Evolutionary conservation across 2,797 vertebrate genomes (phyloP), one percentile per base, ranked within the genome.

Genomic region (Heteromormyrus szaboi): DNA sequence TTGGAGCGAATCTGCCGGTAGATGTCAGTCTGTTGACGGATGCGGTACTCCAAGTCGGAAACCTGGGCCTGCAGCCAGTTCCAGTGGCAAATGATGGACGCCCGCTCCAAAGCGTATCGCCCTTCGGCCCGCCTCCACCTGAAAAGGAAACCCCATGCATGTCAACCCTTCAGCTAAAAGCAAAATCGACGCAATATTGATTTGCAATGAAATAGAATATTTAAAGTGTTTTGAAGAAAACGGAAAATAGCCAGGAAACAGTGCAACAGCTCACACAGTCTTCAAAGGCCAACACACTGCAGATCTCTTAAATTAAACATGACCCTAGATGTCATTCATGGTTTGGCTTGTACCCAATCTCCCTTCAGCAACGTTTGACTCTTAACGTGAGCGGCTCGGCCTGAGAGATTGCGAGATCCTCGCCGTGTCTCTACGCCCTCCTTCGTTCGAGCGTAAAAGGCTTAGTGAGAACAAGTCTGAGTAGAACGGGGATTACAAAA

Each of bases 21-120:
- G 91, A 97, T 97, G 93, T 97, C 97, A 0, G 97, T 97, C 68
- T 97, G 97, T 91, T 97, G 97, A 25, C 97, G 96, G 93, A 97
- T 97, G 48, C 97, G 96, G 93, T 97, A 97, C 90, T 97, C 97
- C 94, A 97, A 94, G 94, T 97, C 97, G 0, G 97, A 97, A 89
- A 97, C 96, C 33, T 97, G 97, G 84, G 97, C 97, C 89, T 97
- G 97, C 83, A 97, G 96, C 97, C 97, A 97, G 91, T 97, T 97
- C 97, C 97, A 97, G 92, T 96, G 97, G 91, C 97, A 97, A 93
- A 97, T 96, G 92, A 97, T 97, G 91, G 96, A 95, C 6, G 97
- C 97, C 7, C 97, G 95, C 90, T 97, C 97, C 90, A 96, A 93
- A 86, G 96, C 96, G 94, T 96, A 97, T 62, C 95, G 95, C 92